Conservation (phyloP, 1,140 invertebrate species). For the Lordiphosa stackelbergi region DNA sequence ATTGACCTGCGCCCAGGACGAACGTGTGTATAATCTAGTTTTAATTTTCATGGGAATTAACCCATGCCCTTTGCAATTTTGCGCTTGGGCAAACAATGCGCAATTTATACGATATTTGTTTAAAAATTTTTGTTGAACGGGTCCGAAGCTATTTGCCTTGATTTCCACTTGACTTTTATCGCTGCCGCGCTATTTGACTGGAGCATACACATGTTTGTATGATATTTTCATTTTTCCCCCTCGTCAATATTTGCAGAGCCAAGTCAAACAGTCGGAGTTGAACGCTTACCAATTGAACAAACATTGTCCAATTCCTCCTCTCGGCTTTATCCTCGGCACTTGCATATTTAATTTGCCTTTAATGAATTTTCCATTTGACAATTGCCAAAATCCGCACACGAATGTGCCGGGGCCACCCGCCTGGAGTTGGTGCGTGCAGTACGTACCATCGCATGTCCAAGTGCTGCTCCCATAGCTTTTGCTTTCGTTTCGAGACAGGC, state of each 20-base stretch:
- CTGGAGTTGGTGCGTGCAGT: constrained; percentile 36
- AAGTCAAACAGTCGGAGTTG: constrained; percentile 55
- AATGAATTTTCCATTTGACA: constrained; percentile 76
- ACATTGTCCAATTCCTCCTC: constrained; percentile 25
- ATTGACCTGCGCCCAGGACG: constrained; percentile 40
- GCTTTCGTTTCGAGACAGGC: constrained; percentile 23
- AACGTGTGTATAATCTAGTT: constrained; percentile 69
- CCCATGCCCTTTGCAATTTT: constrained; percentile 43
- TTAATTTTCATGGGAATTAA: constrained; percentile 74
- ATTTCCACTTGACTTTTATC: constrained; percentile 67
- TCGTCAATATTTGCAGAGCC: constrained; percentile 59
- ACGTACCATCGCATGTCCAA: not conserved
- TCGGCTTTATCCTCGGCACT: no score
- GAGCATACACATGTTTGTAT: constrained; percentile 30
- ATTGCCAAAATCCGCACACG: constrained; percentile 69
- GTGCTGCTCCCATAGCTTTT: constrained; percentile 33
- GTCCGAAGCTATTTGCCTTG: constrained; percentile 55
- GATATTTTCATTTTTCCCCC: constrained; percentile 42
- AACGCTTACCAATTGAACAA: constrained; percentile 2
- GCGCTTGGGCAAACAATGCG: constrained; percentile 35
- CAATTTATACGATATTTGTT: constrained; percentile 62
- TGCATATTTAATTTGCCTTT: constrained; percentile 75
- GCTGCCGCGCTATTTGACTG: constrained; percentile 22
- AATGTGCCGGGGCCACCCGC: constrained; percentile 49
- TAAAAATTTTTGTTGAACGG: constrained; percentile 46